Percentiles rank a stretch among this genome's conserved stretches.
Evolutionary conservation across 2,113 vertebrate genomes (phyloP).

Genomic region (Zeus faber): DNA sequence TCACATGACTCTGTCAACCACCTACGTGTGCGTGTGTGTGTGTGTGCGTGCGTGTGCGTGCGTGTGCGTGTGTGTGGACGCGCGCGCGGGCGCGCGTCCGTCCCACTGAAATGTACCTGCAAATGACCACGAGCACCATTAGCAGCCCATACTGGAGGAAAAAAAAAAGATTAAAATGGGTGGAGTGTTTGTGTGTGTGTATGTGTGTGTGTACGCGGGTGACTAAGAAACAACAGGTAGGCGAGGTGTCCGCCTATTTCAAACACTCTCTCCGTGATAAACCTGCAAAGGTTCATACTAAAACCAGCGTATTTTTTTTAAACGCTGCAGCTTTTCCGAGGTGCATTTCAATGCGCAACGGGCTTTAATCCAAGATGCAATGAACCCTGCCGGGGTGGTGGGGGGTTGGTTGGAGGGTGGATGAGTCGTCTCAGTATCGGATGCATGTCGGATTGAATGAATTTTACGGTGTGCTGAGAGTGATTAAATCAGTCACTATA

Average conservation of each 20-base stretch:
- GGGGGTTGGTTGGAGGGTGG: not conserved
- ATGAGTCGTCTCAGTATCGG: too few species aligned
- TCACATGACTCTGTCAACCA: too few species aligned
- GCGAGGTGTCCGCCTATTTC: not conserved
- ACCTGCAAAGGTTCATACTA: too few species aligned
- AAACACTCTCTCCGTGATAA: too few species aligned
- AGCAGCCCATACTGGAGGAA: too few species aligned
- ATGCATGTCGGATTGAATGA: too few species aligned
- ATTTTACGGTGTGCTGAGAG: too few species aligned
- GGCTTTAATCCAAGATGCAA: conserved; percentile 38
- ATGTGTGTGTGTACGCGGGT: conserved; percentile 1
- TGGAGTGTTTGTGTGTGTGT: not conserved
- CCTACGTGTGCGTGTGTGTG: not conserved
- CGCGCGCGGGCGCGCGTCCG: too few species aligned
- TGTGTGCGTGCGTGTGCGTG: not conserved
- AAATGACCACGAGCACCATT: too few species aligned
- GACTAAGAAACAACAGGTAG: conserved; percentile 56
- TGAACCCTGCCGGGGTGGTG: conserved; percentile 22
- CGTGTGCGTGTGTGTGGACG: not conserved
- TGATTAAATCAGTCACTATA: too few species aligned
- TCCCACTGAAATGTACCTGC: too few species aligned
- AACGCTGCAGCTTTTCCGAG: conserved; percentile 29
- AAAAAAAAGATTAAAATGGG: too few species aligned
- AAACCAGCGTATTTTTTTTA: not conserved
- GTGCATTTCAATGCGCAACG: conserved; percentile 52